phyloP scores from a whole-genome alignment of 2,113 vertebrate species.

The Clarias gariepinus region DNA sequence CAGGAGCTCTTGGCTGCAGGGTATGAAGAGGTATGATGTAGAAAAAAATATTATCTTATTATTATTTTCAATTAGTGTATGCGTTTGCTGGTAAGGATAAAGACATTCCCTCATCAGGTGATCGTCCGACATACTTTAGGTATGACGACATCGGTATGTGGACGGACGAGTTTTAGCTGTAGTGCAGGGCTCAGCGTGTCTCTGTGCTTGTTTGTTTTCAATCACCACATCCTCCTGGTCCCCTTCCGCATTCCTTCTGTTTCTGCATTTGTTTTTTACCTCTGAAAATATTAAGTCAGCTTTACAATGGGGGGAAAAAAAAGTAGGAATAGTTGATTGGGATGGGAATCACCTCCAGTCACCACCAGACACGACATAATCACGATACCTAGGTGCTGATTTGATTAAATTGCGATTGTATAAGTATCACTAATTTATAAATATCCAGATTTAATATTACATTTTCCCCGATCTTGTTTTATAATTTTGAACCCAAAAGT shows the following conservation, averaged over 20 bases:
- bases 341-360: too few species aligned
- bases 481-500: too few species aligned
- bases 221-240: not conserved
- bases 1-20: slow-evolving; percentile 81
- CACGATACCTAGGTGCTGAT: too few species aligned
- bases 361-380: too few species aligned
- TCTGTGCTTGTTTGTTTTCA: slow-evolving; percentile 41
- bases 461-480: too few species aligned
- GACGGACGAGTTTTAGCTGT: slow-evolving; percentile 60
- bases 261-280: not conserved
- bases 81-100: not conserved
- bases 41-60: not conserved
- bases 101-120: slow-evolving; percentile 24
- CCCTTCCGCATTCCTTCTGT: slow-evolving; percentile 18
- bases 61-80: not conserved
- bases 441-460: too few species aligned
- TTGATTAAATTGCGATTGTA: too few species aligned
- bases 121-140: slow-evolving; percentile 55
- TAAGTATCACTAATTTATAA: too few species aligned
- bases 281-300: too few species aligned
- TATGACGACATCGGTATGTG: slow-evolving; percentile 65
- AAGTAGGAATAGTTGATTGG: too few species aligned
- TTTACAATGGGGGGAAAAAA: too few species aligned
- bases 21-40: slow-evolving; percentile 87
- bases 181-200: slow-evolving; percentile 41